These are phyloP conservation scores for Prenolepis imparis DNA, from an alignment of 2,888 invertebrate genomes.

Conservation along the genomic window DNA sequence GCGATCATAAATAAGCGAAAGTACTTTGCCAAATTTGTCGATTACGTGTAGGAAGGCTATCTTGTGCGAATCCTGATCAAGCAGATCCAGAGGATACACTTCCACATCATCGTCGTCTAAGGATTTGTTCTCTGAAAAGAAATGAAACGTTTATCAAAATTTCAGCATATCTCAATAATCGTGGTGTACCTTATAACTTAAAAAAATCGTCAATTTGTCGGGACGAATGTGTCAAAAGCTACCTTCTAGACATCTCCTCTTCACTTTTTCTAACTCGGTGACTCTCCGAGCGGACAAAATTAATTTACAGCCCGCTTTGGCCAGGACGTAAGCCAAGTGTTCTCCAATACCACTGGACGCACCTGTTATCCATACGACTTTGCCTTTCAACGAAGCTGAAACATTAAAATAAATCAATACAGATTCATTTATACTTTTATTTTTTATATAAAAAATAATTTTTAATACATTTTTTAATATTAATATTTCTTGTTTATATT, in stretches of 20 bases:
- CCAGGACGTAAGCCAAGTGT: slow-evolving; percentile 90
- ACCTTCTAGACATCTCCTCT: slow-evolving; percentile 88
- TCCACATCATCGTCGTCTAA: slow-evolving; percentile 89
- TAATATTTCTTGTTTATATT: too few relatives aligned
- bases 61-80: slow-evolving; percentile 88
- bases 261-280: slow-evolving; percentile 89
- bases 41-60: slow-evolving; percentile 89
- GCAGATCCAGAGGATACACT: slow-evolving; percentile 90
- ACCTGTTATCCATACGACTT: slow-evolving; percentile 94
- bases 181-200: neutral
- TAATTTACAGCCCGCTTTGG: slow-evolving; percentile 90
- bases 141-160: slow-evolving; percentile 31
- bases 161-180: neutral
- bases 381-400: slow-evolving; percentile 88
- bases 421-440: neutral
- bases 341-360: slow-evolving; percentile 95
- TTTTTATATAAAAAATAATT: neutral
- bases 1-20: neutral
- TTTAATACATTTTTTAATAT: neutral
- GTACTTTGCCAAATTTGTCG: slow-evolving; percentile 89
- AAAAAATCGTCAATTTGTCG: neutral
- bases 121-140: slow-evolving; percentile 69
- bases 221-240: too few relatives aligned
- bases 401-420: neutral
- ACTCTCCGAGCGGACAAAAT: slow-evolving; percentile 90